These are phyloP conservation scores for Buceros bicornis DNA, from an alignment of 2,797 vertebrate genomes.

Conservation along the genomic window DNA sequence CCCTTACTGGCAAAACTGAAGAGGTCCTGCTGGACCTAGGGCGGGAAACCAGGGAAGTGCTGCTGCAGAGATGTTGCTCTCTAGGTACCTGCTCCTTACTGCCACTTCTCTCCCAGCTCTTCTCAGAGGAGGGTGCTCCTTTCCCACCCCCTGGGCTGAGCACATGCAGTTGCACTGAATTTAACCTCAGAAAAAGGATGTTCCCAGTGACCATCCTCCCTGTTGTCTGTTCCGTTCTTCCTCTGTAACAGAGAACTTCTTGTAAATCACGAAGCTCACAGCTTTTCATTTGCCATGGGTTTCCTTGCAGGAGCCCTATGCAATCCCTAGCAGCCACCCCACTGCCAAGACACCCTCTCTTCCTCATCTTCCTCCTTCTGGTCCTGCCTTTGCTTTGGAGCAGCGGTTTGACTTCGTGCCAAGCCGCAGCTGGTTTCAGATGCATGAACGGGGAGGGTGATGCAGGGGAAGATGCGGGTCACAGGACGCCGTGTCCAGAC, in stretches of 20 bases:
- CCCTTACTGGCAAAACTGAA: background rate
- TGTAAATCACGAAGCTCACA: background rate
- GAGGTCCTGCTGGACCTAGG: background rate
- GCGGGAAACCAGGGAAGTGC: background rate
- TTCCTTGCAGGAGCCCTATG: background rate
- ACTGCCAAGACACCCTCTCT: rapidly evolving
- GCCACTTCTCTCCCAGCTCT: background rate
- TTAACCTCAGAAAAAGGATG: background rate
- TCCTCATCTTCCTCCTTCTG: too few relatives aligned
- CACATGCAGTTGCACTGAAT: background rate
- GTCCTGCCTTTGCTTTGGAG: background rate
- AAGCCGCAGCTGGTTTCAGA: background rate
- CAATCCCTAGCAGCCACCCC: background rate
- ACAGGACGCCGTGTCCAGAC: rapidly evolving
- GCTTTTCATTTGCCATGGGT: rapidly evolving
- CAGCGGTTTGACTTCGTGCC: background rate
- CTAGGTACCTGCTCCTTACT: background rate
- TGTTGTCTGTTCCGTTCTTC: background rate
- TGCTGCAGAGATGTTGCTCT: background rate
- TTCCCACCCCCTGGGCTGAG: background rate
- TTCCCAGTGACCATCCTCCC: rapidly evolving
- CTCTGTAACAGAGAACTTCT: background rate
- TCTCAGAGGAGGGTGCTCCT: background rate
- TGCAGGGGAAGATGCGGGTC: background rate
- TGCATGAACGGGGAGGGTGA: background rate